phyloP scores from a whole-genome alignment of 2,113 vertebrate genomes.

The Corynorhinus townsendii region DNA sequence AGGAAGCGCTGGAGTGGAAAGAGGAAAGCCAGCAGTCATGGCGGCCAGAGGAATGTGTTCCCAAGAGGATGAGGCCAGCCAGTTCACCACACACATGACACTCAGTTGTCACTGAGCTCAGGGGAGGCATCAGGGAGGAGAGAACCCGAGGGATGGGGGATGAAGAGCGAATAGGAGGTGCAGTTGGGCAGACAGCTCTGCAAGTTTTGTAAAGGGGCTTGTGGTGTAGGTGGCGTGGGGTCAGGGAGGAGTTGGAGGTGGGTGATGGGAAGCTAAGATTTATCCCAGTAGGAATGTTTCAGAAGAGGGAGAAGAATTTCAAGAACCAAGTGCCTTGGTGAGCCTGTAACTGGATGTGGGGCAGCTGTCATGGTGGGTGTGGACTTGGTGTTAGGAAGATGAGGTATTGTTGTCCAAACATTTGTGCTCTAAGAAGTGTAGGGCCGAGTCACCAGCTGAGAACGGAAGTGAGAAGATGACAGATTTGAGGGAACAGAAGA shows the following conservation, averaged over 20 bases:
- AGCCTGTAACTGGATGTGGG: background rate
- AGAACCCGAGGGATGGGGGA: background rate
- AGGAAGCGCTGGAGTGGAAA: background rate
- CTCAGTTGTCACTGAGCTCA: no score
- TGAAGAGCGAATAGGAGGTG: rapidly evolving
- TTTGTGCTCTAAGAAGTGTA: rapidly evolving
- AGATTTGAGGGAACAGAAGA: background rate
- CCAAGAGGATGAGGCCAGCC: rapidly evolving
- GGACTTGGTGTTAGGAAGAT: background rate
- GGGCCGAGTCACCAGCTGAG: background rate
- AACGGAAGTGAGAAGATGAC: background rate
- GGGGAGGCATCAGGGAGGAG: background rate
- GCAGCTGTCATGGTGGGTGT: background rate
- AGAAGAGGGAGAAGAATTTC: background rate
- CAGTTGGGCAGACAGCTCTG: background rate
- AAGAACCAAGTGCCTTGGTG: background rate
- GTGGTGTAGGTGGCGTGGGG: no score
- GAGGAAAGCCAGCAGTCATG: background rate
- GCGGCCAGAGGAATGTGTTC: no score
- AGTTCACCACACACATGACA: background rate
- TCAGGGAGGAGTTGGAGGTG: background rate
- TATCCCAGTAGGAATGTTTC: background rate
- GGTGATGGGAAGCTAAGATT: background rate
- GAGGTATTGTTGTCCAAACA: background rate
- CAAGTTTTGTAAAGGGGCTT: background rate